Conservation (phyloP, 2,113 vertebrate genomes). For the cattle (Bos taurus) region DNA sequence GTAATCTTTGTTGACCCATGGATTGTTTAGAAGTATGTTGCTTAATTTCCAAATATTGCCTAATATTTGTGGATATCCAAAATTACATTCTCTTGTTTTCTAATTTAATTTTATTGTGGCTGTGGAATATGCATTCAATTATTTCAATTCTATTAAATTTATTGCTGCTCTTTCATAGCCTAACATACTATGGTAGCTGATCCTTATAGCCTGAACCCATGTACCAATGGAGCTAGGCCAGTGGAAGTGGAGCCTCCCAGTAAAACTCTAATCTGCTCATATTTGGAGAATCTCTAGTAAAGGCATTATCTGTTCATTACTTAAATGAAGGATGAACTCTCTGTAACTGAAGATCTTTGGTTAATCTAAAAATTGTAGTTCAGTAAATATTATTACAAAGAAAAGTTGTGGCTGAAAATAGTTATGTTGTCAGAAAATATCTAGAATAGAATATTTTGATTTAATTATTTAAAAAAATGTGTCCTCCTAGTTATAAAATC, state of each 20-base stretch:
- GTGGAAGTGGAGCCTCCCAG: background rate
- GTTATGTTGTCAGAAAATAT: background rate
- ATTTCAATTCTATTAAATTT: background rate
- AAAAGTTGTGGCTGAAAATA: background rate
- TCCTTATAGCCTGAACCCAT: background rate
- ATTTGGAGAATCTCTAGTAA: background rate
- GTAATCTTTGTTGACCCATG: background rate
- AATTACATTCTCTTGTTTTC: background rate
- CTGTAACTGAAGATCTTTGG: background rate
- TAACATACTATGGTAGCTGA: too few relatives aligned
- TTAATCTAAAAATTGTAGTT: background rate
- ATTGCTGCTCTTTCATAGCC: background rate
- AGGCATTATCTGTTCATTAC: background rate
- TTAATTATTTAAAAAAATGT: background rate
- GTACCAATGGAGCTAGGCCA: background rate
- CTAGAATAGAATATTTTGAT: background rate
- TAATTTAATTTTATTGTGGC: background rate
- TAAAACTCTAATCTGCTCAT: background rate
- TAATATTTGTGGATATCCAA: background rate
- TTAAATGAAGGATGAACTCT: background rate
- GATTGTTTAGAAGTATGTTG: background rate
- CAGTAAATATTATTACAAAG: background rate
- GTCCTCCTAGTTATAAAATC: background rate
- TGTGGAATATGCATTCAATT: background rate
- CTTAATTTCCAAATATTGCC: background rate